Evolutionary conservation across 2,888 invertebrate species (phyloP), one percentile per base, ranked within the genome.

Genomic region (Eupeodes latifasciatus): DNA sequence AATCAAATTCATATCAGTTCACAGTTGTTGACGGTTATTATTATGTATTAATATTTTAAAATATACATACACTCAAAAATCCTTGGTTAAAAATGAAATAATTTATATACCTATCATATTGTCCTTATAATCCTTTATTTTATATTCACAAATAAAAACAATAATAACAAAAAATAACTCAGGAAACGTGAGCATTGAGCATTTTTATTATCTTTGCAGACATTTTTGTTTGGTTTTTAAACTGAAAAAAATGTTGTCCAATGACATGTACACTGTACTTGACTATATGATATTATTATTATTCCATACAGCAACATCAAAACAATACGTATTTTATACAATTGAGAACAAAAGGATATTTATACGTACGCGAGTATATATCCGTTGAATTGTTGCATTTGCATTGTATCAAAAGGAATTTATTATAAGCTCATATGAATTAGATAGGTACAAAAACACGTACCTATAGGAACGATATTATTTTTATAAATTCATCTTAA

Each of bases 381-480:
- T 69, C 69, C 69, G 69, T 69, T 69, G 69, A n/a, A 69, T 69
- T 69, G 69, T 69, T 53, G n/a, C 40, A 40, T 5, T 27, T 40
- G 40, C 9, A 40, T 40, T 66, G 47, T 5, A 49, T 27, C 27
- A 2, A 27, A 2, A 27, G 27, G 27, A 27, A 27, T 49, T 66
- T 47, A 40, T 49, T 66, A 47, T 64, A 64, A 19, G 64, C 64
- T 40, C 5, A 9, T 40, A 5, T 40, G 40, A 40, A 40, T 40
- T 40, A 40, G 40, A 40, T 40, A 9, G 40, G 6, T 9, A 40
- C 5, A 40, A 5, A 40, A 40, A 40, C 40, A 40, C 40, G 40
- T 40, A 40, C 40, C 40, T 40, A 40, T 40, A 27, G 4, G 40
- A 40, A 9, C 5, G 9, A 7, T 40, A 40, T 40, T 40, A 27